A percentile compares a stretch with the other conserved stretches of the same genome.
phyloP scores from a whole-genome alignment of 2,888 invertebrate genomes.

The Drosophila phalerata region DNA sequence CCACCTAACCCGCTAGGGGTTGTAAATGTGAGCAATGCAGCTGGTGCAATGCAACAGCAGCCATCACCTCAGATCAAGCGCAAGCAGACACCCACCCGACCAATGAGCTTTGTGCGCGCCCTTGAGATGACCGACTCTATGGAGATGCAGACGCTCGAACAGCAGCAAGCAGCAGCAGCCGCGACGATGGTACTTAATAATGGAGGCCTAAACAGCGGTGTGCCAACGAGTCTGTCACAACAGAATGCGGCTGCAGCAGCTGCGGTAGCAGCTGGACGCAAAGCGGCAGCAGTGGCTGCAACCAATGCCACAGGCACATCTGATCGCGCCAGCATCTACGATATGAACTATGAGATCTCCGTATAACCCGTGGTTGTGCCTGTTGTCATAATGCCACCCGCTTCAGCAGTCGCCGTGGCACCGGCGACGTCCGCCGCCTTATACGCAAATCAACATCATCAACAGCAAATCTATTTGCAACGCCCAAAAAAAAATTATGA shows the following conservation, averaged over 20 bases:
- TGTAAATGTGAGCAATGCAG: conserved; percentile 54
- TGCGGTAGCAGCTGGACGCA: conserved; percentile 45
- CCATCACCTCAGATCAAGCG: conserved; percentile 88
- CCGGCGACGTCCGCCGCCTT: conserved; percentile 62
- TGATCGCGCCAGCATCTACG: conserved; percentile 95
- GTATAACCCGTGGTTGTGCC: conserved; percentile 89
- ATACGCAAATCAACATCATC: conserved; percentile 47
- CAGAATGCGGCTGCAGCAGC: conserved; percentile 53
- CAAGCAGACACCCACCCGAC: conserved; percentile 88
- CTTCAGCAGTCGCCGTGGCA: conserved; percentile 47
- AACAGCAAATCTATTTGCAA: conserved; percentile 46
- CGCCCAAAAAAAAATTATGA: conserved; percentile 20
- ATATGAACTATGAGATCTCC: conserved; percentile 98
- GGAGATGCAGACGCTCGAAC: conserved; percentile 89
- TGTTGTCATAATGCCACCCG: conserved; percentile 81
- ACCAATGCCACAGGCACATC: conserved; percentile 87
- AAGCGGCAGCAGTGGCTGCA: conserved; percentile 45
- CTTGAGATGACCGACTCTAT: conserved; percentile 95
- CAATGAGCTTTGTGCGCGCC: conserved; percentile 95
- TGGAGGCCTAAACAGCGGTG: conserved; percentile 64
- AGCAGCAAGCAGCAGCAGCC: conserved; percentile 80
- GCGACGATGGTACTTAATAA: conserved; percentile 75
- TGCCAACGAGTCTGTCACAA: conserved; percentile 48
- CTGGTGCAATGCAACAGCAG: conserved; percentile 80
- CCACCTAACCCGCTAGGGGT: conserved; percentile 86